Evolutionary conservation across 2,113 vertebrate genomes (phyloP).

Genomic region (Odocoileus hemionus): DNA sequence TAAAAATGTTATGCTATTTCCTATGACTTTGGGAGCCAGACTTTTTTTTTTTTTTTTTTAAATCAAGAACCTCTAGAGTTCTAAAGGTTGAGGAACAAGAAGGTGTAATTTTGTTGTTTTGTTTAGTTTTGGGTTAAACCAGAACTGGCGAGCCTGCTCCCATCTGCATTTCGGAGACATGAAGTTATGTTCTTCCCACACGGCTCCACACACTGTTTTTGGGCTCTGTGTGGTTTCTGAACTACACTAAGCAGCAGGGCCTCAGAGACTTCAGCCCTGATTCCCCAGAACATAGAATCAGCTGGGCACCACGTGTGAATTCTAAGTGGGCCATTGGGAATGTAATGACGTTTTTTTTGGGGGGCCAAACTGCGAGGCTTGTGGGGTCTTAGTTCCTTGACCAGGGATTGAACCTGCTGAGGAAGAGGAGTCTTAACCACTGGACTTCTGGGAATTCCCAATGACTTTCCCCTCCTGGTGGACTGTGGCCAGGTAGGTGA

Average conservation of each 20-base stretch:
- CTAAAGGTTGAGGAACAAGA: neutral
- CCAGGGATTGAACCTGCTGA: neutral
- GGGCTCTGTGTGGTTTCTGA: neutral
- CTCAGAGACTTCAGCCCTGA: neutral
- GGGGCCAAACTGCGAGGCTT: neutral
- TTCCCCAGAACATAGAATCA: neutral
- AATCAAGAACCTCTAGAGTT: neutral
- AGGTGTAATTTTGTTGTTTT: neutral
- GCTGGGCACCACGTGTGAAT: neutral
- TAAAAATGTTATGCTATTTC: neutral
- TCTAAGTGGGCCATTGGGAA: neutral
- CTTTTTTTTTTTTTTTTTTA: neutral
- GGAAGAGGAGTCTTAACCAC: neutral
- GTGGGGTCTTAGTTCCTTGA: neutral
- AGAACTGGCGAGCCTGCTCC: neutral
- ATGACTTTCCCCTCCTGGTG: neutral
- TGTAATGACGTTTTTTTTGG: neutral
- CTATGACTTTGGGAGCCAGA: neutral
- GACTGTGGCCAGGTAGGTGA: neutral
- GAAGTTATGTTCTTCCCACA: accelerated
- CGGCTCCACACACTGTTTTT: neutral
- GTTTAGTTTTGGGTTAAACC: neutral
- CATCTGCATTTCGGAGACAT: neutral
- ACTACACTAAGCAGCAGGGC: neutral
- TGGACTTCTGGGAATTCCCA: neutral